Percentiles rank a stretch among this genome's conserved stretches.
These are phyloP conservation scores for Baronia brevicornis DNA, from an alignment of 2,888 invertebrate species.

Conservation along the genomic window DNA sequence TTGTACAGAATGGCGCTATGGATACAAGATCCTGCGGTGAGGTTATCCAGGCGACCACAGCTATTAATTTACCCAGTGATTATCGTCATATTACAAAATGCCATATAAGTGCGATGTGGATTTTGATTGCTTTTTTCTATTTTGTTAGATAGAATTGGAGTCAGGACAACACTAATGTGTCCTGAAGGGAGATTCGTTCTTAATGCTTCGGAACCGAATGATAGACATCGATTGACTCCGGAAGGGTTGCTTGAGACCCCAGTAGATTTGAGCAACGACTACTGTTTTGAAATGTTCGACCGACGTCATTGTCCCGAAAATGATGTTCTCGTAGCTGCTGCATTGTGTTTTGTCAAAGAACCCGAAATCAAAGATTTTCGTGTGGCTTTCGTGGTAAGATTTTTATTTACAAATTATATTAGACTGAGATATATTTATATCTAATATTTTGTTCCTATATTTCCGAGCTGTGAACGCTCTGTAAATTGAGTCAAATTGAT, in stretches of 20 bases:
- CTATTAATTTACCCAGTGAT: too few relatives aligned
- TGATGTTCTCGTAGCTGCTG: conserved; percentile 35
- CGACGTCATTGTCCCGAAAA: conserved; percentile 37
- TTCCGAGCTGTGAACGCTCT: too few relatives aligned
- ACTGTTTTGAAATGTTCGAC: conserved; percentile 63
- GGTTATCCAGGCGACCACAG: too few relatives aligned
- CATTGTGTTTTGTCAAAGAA: conserved; percentile 47
- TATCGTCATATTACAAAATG: too few relatives aligned
- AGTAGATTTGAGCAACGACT: conserved; percentile 33
- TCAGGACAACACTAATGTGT: conserved; percentile 41
- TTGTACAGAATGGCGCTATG: too few relatives aligned
- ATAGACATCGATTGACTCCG: conserved; percentile 38
- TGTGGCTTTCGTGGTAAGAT: conserved; percentile 56
- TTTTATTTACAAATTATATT: neutral
- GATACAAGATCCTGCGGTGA: too few relatives aligned
- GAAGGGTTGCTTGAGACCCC: conserved; percentile 36
- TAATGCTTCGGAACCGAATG: conserved; percentile 32
- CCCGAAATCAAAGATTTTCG: conserved; percentile 39
- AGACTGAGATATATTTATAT: too few relatives aligned
- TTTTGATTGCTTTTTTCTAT: too few relatives aligned
- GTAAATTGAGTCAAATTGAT: too few relatives aligned
- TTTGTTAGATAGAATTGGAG: conserved; percentile 46
- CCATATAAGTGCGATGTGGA: too few relatives aligned
- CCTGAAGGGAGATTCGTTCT: conserved; percentile 38
- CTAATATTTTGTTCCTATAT: too few relatives aligned